Conservation (phyloP, 92 coral and sea anemone genomes). For the Paramuricea clavata region DNA sequence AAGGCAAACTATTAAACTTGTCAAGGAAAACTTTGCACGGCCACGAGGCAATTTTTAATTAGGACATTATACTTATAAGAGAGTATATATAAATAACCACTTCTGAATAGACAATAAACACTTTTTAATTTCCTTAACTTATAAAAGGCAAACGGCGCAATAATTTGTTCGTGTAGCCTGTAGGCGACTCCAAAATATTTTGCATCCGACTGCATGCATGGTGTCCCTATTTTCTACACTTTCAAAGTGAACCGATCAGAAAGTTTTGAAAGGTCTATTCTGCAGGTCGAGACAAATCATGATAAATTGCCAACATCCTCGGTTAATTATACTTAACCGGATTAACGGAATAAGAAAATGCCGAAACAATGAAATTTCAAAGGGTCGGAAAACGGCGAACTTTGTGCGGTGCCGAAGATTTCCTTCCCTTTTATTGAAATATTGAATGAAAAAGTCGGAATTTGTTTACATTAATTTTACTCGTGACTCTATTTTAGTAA, state of each 20-base stretch:
- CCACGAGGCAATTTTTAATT: too few species aligned
- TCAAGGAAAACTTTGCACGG: too few species aligned
- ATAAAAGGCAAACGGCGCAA: not conserved
- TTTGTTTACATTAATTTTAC: not conserved
- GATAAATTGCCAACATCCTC: conserved; percentile 18
- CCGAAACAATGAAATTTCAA: conserved; percentile 35
- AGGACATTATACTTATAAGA: too few species aligned
- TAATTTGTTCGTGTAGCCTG: not conserved
- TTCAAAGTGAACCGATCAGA: not conserved
- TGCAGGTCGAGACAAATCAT: conserved; percentile 5
- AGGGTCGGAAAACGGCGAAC: conserved; percentile 18
- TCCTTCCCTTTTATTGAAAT: conserved; percentile 29
- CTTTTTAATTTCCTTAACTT: not conserved
- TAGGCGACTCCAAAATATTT: not conserved
- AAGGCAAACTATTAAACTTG: too few species aligned
- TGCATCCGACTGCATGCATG: not conserved
- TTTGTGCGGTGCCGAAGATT: conserved; percentile 35
- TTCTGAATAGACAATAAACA: not conserved
- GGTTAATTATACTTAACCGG: conserved; percentile 7
- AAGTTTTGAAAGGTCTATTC: not conserved
- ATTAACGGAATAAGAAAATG: conserved; percentile 11
- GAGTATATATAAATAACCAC: not conserved
- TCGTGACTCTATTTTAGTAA: not conserved
- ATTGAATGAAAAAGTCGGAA: not conserved
- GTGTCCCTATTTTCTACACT: not conserved